Percentiles rank a stretch among this genome's conserved stretches.
Evolutionary conservation across 2,888 invertebrate species (phyloP).

Genomic region (Spodoptera littoralis): DNA sequence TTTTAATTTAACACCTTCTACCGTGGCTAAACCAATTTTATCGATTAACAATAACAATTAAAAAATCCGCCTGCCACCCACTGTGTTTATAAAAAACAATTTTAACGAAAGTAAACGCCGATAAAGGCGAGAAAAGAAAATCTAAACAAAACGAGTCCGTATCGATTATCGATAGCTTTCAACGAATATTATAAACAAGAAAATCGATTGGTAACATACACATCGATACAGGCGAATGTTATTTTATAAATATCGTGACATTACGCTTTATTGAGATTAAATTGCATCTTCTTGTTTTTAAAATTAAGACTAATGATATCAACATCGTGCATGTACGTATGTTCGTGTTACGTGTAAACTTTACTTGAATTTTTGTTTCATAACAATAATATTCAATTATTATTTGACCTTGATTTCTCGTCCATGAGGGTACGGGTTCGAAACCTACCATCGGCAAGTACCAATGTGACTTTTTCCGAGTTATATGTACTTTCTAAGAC

Average conservation of each 20-base stretch:
- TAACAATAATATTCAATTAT: too few relatives aligned
- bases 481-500: too few relatives aligned
- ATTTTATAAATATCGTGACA: constrained; percentile 67
- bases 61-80: constrained; percentile 52
- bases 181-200: constrained; percentile 79
- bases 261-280: constrained; percentile 47
- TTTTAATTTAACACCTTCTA: constrained; percentile 49
- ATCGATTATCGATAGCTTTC: constrained; percentile 64
- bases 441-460: too few relatives aligned
- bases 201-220: constrained; percentile 80
- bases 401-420: too few relatives aligned
- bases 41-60: constrained; percentile 60
- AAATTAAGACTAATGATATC: constrained; percentile 3
- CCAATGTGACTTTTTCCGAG: too few relatives aligned
- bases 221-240: constrained; percentile 55
- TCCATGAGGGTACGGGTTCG: too few relatives aligned
- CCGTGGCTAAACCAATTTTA: constrained; percentile 46
- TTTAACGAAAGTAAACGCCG: constrained; percentile 77
- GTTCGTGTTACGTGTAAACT: too few relatives aligned
- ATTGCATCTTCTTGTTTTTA: constrained; percentile 29
- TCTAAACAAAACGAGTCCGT: constrained; percentile 64
- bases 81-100: constrained; percentile 78
- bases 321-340: too few relatives aligned
- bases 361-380: too few relatives aligned
- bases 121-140: constrained; percentile 68